Percentiles rank a stretch among this genome's conserved stretches.
Conservation (phyloP, 2,797 vertebrate species). For the Uromys caudimaculatus region DNA sequence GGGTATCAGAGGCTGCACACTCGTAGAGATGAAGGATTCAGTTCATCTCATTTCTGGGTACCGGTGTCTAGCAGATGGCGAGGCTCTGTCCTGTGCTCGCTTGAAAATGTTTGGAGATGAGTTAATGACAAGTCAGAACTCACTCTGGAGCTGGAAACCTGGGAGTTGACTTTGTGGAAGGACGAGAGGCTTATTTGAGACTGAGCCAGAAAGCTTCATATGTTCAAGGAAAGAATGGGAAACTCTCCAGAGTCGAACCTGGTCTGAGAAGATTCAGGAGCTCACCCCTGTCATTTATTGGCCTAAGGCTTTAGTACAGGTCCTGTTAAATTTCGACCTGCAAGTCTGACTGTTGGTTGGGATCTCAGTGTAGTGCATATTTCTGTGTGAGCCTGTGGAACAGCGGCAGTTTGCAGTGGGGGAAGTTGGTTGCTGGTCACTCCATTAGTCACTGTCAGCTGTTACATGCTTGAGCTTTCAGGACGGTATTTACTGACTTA, state of each 20-base stretch:
- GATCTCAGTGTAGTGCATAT: fast-evolving
- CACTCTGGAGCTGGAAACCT: not conserved
- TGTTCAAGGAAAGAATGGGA: not conserved
- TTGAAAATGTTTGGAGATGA: not conserved
- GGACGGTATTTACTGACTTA: not conserved
- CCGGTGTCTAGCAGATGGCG: not conserved
- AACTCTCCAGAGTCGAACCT: not conserved
- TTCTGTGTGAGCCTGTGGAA: not conserved
- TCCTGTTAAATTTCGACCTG: not conserved
- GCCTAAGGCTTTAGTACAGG: not conserved
- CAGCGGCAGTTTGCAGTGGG: not conserved
- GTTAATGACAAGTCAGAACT: conserved; percentile 10
- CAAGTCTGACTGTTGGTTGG: not conserved
- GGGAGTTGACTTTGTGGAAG: not conserved
- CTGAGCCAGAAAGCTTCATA: not conserved
- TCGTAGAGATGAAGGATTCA: not conserved
- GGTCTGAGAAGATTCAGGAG: not conserved
- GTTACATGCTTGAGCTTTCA: not conserved
- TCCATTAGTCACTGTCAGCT: not conserved
- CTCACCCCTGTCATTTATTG: not conserved
- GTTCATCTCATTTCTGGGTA: not conserved
- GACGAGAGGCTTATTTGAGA: conserved; percentile 18
- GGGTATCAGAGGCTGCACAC: fast-evolving
- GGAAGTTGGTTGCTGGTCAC: not conserved
- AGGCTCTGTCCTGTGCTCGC: not conserved